Evolutionary conservation across 1,140 invertebrate species (phyloP).

Genomic region (Hetaerina americana): DNA sequence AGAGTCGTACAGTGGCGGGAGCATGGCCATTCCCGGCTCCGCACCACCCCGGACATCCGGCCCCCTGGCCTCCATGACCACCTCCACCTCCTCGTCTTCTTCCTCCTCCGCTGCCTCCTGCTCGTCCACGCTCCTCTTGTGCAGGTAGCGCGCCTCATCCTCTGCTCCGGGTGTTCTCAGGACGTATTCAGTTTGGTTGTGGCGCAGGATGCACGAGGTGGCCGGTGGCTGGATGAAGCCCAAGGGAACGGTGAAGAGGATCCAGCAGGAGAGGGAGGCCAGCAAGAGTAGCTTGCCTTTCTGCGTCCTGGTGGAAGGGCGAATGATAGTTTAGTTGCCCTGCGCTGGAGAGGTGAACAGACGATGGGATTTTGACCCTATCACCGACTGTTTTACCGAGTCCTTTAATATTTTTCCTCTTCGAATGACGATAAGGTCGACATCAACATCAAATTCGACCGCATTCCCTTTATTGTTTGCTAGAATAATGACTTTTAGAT

Average conservation of each 20-base stretch:
- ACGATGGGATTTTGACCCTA: too few species aligned
- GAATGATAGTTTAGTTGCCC: too few species aligned
- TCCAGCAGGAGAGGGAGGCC: slow-evolving; percentile 87
- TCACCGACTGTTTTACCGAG: too few species aligned
- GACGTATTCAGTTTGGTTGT: slow-evolving; percentile 52
- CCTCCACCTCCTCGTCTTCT: not conserved
- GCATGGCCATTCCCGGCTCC: not conserved
- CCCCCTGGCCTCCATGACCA: not conserved
- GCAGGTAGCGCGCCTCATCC: not conserved
- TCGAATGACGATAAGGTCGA: too few species aligned
- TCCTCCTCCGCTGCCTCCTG: not conserved
- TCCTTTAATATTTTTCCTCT: too few species aligned
- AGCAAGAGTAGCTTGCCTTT: slow-evolving; percentile 78
- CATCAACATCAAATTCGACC: too few species aligned
- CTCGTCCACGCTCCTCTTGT: not conserved
- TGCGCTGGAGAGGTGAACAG: too few species aligned
- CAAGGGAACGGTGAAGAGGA: slow-evolving; percentile 89
- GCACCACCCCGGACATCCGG: too few species aligned
- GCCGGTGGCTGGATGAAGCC: slow-evolving; percentile 90
- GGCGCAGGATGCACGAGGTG: slow-evolving; percentile 64
- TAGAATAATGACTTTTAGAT: too few species aligned
- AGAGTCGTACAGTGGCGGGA: too few species aligned
- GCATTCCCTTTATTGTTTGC: too few species aligned
- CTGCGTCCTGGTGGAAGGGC: slow-evolving; percentile 45
- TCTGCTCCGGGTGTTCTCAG: slow-evolving; percentile 26